phyloP scores from a whole-genome alignment of 2,888 invertebrate species.

The Campaea margaritaria region DNA sequence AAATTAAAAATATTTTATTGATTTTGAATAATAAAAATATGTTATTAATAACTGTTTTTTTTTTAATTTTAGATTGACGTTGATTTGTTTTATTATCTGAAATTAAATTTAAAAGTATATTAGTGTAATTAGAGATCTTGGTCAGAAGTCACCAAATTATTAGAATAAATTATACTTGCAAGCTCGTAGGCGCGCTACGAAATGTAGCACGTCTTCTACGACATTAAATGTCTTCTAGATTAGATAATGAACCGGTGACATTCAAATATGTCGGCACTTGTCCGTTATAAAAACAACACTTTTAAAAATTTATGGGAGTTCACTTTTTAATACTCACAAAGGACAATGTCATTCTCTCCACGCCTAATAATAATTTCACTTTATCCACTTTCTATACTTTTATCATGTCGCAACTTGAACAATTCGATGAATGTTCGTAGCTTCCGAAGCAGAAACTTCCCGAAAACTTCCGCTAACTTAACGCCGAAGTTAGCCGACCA shows the following conservation, averaged over 20 bases:
- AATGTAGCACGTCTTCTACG: conserved; percentile 19
- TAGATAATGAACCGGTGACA: too few species aligned
- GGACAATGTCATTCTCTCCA: conserved; percentile 83
- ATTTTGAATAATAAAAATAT: conserved; percentile 3
- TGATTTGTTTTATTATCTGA: too few species aligned
- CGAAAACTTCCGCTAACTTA: conserved; percentile 45
- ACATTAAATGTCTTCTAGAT: background rate
- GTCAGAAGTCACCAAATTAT: background rate
- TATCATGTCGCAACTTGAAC: conserved; percentile 51
- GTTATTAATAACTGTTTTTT: background rate
- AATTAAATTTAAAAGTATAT: too few species aligned
- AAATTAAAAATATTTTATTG: background rate
- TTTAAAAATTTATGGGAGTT: too few species aligned
- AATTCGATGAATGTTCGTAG: conserved; percentile 45
- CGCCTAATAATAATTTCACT: conserved; percentile 64
- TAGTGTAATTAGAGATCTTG: too few species aligned
- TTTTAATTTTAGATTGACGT: too few species aligned
- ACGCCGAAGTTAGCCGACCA: conserved; percentile 41
- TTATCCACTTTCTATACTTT: conserved; percentile 53
- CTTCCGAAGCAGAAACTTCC: conserved; percentile 41
- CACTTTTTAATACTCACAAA: conserved; percentile 70
- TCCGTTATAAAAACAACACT: too few species aligned
- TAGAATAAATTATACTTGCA: background rate
- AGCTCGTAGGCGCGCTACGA: conserved; percentile 15
- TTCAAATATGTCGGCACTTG: too few species aligned